Percentiles rank a stretch among this genome's conserved stretches.
Conservation (phyloP, 2,888 invertebrate species). For the Caenorhabditis virilis region DNA sequence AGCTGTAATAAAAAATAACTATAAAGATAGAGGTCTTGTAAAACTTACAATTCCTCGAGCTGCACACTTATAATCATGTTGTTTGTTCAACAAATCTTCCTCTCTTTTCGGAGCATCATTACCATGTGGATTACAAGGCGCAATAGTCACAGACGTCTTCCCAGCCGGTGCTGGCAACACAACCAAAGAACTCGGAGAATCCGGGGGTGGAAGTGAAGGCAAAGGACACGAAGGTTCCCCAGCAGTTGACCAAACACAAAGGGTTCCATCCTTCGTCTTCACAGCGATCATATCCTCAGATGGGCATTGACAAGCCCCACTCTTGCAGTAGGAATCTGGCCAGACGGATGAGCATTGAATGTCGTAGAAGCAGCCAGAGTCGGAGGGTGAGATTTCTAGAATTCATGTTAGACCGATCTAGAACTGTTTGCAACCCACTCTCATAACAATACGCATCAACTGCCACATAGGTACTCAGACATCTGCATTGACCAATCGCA, state of each 20-base stretch:
- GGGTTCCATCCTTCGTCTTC: constrained; percentile 55
- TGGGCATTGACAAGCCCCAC: constrained; percentile 50
- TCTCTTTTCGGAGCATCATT: constrained; percentile 35
- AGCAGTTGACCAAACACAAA: constrained; percentile 49
- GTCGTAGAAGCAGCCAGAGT: constrained; percentile 55
- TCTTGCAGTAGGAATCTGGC: constrained; percentile 54
- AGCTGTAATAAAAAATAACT: constrained; percentile 16
- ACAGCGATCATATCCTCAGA: constrained; percentile 55
- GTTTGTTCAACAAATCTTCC: constrained; percentile 34
- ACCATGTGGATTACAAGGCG: constrained; percentile 46
- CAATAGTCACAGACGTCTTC: constrained; percentile 48
- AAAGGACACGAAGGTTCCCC: constrained; percentile 51
- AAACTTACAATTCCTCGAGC: constrained; percentile 38
- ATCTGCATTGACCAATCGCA: constrained; percentile 52
- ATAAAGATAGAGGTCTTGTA: not conserved
- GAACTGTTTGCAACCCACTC: constrained; percentile 26
- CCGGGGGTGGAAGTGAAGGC: constrained; percentile 53
- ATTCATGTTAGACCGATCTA: constrained; percentile 1
- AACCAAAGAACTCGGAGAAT: constrained; percentile 48
- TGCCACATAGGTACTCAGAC: constrained; percentile 52
- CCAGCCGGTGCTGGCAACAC: constrained; percentile 48
- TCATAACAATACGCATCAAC: constrained; percentile 56
- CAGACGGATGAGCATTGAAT: constrained; percentile 55
- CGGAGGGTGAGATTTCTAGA: constrained; percentile 53
- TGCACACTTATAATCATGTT: constrained; percentile 45